These are phyloP conservation scores for Agrenia bidenticulata DNA, from an alignment of 2,888 invertebrate genomes.

Conservation along the genomic window DNA sequence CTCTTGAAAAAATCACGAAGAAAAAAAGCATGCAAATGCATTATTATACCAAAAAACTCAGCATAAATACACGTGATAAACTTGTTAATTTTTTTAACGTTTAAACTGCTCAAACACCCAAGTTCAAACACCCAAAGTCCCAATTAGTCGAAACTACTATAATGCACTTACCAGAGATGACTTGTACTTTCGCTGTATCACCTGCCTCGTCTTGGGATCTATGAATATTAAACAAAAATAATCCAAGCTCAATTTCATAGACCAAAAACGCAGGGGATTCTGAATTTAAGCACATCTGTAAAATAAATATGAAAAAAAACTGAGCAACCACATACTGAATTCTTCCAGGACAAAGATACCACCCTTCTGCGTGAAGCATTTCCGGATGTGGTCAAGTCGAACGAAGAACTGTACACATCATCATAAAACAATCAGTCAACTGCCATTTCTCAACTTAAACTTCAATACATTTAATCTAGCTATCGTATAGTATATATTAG, in stretches of 20 bases:
- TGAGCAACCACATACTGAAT: conserved; percentile 87
- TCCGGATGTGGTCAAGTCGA: conserved; percentile 96
- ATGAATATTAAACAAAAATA: conserved; percentile 57
- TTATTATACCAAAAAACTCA: no score
- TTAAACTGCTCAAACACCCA: no score
- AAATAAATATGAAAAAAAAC: conserved; percentile 22
- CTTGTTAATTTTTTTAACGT: no score
- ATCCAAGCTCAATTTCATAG: not conserved
- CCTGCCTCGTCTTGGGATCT: conserved; percentile 97
- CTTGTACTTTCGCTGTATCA: conserved; percentile 94
- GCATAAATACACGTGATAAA: no score
- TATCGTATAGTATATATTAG: no score
- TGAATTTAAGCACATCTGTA: not conserved
- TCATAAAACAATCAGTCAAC: conserved; percentile 11
- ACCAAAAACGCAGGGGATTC: not conserved
- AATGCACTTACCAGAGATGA: conserved; percentile 87
- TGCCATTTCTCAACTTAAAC: not conserved
- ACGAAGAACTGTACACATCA: conserved; percentile 91
- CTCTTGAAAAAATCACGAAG: not conserved
- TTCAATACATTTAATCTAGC: no score
- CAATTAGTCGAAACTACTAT: no score
- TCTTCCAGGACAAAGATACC: conserved; percentile 99
- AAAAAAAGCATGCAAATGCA: not conserved
- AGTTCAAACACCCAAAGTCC: no score
- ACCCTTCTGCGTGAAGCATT: conserved; percentile 99